Conservation (phyloP, 1,140 invertebrate genomes). For the Drosophila ogumai region DNA sequence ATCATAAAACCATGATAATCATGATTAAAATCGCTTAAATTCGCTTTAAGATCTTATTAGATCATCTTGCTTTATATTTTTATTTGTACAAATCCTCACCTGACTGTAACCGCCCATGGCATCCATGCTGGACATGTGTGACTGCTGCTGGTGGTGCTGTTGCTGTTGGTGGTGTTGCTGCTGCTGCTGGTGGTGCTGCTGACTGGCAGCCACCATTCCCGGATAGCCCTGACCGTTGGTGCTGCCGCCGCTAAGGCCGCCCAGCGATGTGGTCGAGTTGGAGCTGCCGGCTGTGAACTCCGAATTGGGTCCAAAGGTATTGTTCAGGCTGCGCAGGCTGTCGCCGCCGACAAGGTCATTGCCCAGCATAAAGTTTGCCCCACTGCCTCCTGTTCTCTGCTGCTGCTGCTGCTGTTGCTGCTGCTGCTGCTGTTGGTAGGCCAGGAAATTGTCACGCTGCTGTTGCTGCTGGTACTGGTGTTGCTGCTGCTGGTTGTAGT, state of each 20-base stretch:
- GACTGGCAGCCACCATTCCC: constrained; percentile 70
- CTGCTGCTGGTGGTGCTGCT: constrained; percentile 57
- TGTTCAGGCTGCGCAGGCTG: constrained; percentile 81
- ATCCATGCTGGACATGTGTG: constrained; percentile 78
- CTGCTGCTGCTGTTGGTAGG: constrained; percentile 69
- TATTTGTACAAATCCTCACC: constrained; percentile 34
- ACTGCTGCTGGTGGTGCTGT: constrained; percentile 61
- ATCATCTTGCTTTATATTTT: not conserved
- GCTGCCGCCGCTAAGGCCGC: constrained; percentile 68
- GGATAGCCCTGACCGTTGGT: constrained; percentile 68
- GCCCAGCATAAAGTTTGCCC: constrained; percentile 73
- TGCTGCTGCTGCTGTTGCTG: constrained; percentile 55
- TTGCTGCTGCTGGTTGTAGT: constrained; percentile 67
- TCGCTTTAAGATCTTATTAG: not conserved
- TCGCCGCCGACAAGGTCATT: constrained; percentile 78
- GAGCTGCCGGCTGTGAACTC: constrained; percentile 74
- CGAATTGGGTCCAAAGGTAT: constrained; percentile 81
- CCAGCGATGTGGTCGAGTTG: constrained; percentile 33
- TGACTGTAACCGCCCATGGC: constrained; percentile 83
- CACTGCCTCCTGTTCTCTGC: constrained; percentile 50
- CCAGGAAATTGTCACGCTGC: constrained; percentile 68
- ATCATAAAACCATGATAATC: not conserved
- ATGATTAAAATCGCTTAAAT: not conserved
- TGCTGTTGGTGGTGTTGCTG: constrained; percentile 50
- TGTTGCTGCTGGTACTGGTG: constrained; percentile 73